Evolutionary conservation across 2,797 vertebrate genomes (phyloP), one percentile per base, ranked within the genome.

Genomic region (Carduelis carduelis): DNA sequence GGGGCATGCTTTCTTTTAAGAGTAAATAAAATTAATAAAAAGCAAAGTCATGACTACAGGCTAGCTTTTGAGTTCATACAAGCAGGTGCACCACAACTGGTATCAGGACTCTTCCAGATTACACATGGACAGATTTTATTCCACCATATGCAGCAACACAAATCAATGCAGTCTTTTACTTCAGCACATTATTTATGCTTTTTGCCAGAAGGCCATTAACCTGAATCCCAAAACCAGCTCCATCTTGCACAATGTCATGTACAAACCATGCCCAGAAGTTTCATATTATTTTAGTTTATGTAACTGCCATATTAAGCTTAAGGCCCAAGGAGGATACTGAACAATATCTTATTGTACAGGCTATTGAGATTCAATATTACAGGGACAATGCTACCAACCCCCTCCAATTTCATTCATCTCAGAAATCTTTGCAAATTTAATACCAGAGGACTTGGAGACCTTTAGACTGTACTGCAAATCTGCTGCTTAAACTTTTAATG

Each of bases 321-420:
- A 86, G 70, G 84, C 49, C 92, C 83, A 89, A 87, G 41, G 66
- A 94, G 80, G 80, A 96, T 59, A 93, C 86, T 69, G 76, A 94
- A 96, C 89, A 96, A 86, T 94, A 93, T 86, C 82, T 86, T 72
- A 92, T 79, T 93, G 87, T 90, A 88, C n/a, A 75, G 79, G 69
- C 79, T 89, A 81, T 69, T 93, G 70, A 95, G 82, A 92, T 72
- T 88, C 87, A 93, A 16, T 88, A 85, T 90, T 88, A 53, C 61
- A 72, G 44, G 92, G 82, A 94, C 87, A 95, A 85, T 93, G 65
- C 80, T 83, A 92, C 82, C 69, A 83, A 63, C 6, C 16, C 43
- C 49, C 76, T 55, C 20, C 23, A 66, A 71, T 74, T 96, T 86
- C 70, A 91, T 82, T 88, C 5, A 76, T 84, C 80, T 93, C 44